These are phyloP conservation scores for Gobionotothen gibberifrons DNA, from an alignment of 2,797 vertebrate species.

Conservation along the genomic window DNA sequence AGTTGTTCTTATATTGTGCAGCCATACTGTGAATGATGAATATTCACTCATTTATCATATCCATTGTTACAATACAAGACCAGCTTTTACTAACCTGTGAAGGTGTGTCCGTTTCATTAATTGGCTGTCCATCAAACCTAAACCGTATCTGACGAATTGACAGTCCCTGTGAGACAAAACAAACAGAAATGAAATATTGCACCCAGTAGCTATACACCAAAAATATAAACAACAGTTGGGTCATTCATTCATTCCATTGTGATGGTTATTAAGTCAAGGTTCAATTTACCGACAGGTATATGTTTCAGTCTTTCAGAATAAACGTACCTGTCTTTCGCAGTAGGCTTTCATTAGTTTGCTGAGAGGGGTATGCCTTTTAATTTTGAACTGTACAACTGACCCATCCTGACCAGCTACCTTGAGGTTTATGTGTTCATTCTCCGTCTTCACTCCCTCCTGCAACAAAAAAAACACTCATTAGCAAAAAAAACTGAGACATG, in stretches of 20 bases:
- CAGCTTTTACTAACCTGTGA: conserved; percentile 86
- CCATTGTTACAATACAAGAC: too few species aligned
- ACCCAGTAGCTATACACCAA: neutral
- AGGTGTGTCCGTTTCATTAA: conserved; percentile 93
- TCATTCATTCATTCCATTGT: neutral
- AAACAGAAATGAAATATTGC: neutral
- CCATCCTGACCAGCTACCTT: conserved; percentile 93
- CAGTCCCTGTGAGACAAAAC: conserved; percentile 84
- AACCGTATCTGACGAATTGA: conserved; percentile 93
- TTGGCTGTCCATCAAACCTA: conserved; percentile 93
- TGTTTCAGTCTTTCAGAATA: neutral
- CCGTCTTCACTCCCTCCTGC: conserved; percentile 92
- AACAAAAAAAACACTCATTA: conserved; percentile 44
- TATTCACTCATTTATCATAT: too few species aligned
- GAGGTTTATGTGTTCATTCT: conserved; percentile 93
- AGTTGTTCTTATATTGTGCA: too few species aligned
- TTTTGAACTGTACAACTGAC: conserved; percentile 93
- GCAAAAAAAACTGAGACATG: too few species aligned
- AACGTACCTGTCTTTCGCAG: conserved; percentile 91
- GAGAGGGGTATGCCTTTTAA: conserved; percentile 92
- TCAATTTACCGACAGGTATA: neutral
- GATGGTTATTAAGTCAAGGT: neutral
- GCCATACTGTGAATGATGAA: too few species aligned
- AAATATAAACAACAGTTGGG: neutral
- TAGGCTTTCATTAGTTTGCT: conserved; percentile 94